Evolutionary conservation across 1,140 invertebrate genomes (phyloP), one percentile per base, ranked within the genome.

Genomic region (Rhyacophila brunnea): DNA sequence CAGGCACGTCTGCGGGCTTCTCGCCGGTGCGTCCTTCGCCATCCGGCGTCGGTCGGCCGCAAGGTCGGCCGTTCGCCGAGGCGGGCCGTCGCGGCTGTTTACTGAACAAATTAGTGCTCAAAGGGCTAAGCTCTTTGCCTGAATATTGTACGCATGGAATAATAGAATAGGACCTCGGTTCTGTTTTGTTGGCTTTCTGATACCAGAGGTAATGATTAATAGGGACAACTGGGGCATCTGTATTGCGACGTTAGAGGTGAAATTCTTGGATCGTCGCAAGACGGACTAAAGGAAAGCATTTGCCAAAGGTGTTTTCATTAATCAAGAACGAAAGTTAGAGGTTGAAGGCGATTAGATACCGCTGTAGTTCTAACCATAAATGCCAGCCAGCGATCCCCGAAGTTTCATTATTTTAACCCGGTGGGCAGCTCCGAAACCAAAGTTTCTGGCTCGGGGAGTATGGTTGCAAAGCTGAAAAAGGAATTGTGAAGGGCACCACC

Each of bases 401-500:
- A 70, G 77, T 78, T 80, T 73, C 44, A 40, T 70, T 75, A 73
- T 70, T 73, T 80, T 81, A 79, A 77, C 80, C 78, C 80, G 75
- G 73, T 76, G 76, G 80, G 81, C 80, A 81, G 76, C 79, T 81
- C 79, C 75, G 82, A 85, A 85, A 84, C 81, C 86, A 88, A 88
- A 90, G 87, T 83, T 81, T 88, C 88, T 86, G 85, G 87, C 83
- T 84, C 86, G 53, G 87, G 88, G 88, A 90, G 87, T 90, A 90
- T 90, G 88, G 87, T 90, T 87, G 87, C 89, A 92, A 92, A 87
- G 87, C 87, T 91, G 89, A 91, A 92, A 90, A 91, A 91, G 89
- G 84, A 91, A 91, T 91, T 88, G 85, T 85, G 86, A 87, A 87
- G 84, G 83, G 84, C 84, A 90, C 88, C 88, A 90, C 87, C 87